Base-by-base conservation (phyloP, 2,888 invertebrate genomes). In the Mesorhabditis spiculigera region DNA sequence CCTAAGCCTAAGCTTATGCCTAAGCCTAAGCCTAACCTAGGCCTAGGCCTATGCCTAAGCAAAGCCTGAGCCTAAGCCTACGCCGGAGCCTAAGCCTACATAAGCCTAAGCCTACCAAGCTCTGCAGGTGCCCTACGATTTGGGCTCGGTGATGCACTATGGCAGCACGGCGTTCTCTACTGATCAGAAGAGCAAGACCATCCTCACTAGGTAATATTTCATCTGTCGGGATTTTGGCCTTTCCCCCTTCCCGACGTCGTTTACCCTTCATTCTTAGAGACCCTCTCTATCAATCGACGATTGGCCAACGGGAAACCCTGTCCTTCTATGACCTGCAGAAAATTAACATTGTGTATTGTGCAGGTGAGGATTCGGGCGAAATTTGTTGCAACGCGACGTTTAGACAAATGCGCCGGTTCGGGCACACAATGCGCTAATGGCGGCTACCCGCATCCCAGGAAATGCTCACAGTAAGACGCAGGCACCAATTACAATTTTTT, bases 121-220 rank as follows among this genome's bases (percentile, higher is more conserved):
- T 50, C 58, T 64, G 10, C n/a, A 63, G 50, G 75, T 85, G 43
- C 85, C 85, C 41, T 86, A 85, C 70, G 86, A 86, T 70, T 71
- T 81, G 65, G 85, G 85, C 45, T 78, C 79, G 3, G 82, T 78
- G 8, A 82, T 84, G 82, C 86, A 86, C 69, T 86, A 86, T 70
- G 86, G 85, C 8, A 76, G 83, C 42, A 83, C 81, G 8, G 85
- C 85, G 4, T 86, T 86, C 74, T 79, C 81, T 62, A 69, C 73
- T 10, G 84, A 85, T 74, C 81, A 82, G 64, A 81, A 69, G 63
- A 82, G 80, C 41, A 75, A 74, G 42, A 86, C 86, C 4, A 73
- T 86, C 5, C 67, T 80, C n/a, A 86, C 86, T 0, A 74, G 78
- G 77, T 75, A n/a, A 5, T 67, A 13, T 45, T 10, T 50, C n/a